These are phyloP conservation scores for Himalopsyche tibetana DNA, from an alignment of 2,888 invertebrate genomes.

Conservation along the genomic window DNA sequence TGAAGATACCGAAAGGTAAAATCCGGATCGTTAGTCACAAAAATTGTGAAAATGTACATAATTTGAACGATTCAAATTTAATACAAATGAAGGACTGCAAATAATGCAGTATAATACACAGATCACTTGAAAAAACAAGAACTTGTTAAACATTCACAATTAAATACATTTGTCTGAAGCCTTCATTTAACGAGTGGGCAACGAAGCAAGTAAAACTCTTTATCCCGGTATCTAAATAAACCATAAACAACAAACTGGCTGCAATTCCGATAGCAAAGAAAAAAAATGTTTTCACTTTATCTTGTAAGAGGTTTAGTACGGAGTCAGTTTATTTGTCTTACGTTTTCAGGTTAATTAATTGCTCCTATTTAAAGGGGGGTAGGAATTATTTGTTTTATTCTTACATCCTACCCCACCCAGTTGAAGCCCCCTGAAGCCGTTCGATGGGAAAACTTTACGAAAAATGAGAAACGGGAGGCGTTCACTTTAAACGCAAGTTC, in stretches of 20 bases:
- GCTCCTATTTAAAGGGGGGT: conserved; percentile 55
- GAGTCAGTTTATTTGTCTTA: conserved; percentile 51
- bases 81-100: too few relatives aligned
- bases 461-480: conserved; percentile 53
- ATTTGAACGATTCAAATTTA: too few relatives aligned
- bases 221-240: not conserved
- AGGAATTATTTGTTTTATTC: conserved; percentile 54
- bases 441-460: conserved; percentile 48
- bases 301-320: conserved; percentile 13
- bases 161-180: too few relatives aligned
- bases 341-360: conserved; percentile 60
- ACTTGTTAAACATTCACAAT: too few relatives aligned
- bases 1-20: too few relatives aligned
- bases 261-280: conserved; percentile 20
- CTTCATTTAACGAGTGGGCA: too few relatives aligned
- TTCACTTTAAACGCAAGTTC: not conserved
- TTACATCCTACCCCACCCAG: conserved; percentile 5
- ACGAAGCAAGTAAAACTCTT: too few relatives aligned
- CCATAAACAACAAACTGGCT: conserved; percentile 14
- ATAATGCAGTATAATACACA: too few relatives aligned
- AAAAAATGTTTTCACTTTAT: conserved; percentile 36
- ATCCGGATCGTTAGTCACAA: too few relatives aligned
- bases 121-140: too few relatives aligned
- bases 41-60: too few relatives aligned
- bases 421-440: not conserved